phyloP scores from a whole-genome alignment of 2,888 invertebrate genomes.

The Ennomos erosarius region DNA sequence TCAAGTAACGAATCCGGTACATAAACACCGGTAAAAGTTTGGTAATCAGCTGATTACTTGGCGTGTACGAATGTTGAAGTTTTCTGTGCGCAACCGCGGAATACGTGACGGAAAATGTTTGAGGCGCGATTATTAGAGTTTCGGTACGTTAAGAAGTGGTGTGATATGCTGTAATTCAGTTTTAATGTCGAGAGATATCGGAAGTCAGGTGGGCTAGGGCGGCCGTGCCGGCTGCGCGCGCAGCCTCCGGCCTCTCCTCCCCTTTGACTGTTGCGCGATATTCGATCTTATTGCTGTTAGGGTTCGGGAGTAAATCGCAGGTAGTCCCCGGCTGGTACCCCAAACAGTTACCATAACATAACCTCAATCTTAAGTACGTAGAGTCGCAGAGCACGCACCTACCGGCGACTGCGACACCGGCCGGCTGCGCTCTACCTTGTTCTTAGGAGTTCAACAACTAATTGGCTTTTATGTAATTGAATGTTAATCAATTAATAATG shows the following conservation, averaged over 20 bases:
- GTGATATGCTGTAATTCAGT: constrained; percentile 69
- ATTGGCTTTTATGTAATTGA: constrained; percentile 68
- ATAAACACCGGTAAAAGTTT: constrained; percentile 81
- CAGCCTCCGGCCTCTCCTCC: constrained; percentile 68
- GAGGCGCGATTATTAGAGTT: constrained; percentile 51
- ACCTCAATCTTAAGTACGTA: constrained; percentile 78
- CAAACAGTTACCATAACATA: constrained; percentile 83
- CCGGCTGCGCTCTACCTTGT: constrained; percentile 49
- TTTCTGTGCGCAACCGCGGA: constrained; percentile 54
- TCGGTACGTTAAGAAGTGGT: constrained; percentile 51
- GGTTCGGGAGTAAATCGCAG: constrained; percentile 64
- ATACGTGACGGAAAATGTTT: constrained; percentile 51
- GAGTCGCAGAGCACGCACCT: constrained; percentile 71
- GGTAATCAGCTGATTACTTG: constrained; percentile 80
- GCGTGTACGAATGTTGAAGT: constrained; percentile 61
- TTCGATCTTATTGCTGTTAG: constrained; percentile 64
- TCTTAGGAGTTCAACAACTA: constrained; percentile 51
- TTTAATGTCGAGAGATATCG: constrained; percentile 71
- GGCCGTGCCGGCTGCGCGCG: constrained; percentile 84
- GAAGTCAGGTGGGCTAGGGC: constrained; percentile 80
- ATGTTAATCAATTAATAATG: constrained; percentile 42
- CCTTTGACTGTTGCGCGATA: constrained; percentile 66
- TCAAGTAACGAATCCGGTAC: constrained; percentile 57
- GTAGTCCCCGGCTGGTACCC: constrained; percentile 68
- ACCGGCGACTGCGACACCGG: constrained; percentile 64